A percentile compares a stretch with the other conserved stretches of the same genome.
Conservation (phyloP, 1,140 invertebrate species). For the Reticulitermes speratus region DNA sequence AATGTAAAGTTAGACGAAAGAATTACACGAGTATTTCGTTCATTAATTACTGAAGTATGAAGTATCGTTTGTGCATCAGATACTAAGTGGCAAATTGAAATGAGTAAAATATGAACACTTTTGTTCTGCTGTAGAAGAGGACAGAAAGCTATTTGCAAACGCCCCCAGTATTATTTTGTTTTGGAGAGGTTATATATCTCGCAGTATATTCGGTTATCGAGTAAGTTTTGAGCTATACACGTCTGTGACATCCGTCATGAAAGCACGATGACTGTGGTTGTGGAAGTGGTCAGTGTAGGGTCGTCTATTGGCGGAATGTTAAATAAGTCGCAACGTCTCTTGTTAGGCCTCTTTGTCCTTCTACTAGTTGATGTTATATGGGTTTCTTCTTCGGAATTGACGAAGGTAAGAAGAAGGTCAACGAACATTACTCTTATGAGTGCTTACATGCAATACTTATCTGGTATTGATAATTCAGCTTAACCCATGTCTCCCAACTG, state of each 20-base stretch:
- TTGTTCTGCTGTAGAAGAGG: background rate
- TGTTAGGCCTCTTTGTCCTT: conserved; percentile 73
- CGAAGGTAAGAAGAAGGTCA: conserved; percentile 60
- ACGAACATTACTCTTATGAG: conserved; percentile 20
- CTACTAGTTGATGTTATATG: conserved; percentile 83
- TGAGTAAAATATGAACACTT: background rate
- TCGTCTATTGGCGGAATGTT: conserved; percentile 47
- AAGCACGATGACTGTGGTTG: conserved; percentile 33
- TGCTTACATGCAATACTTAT: conserved; percentile 28
- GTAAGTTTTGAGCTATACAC: background rate
- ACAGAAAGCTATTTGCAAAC: background rate
- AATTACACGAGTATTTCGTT: background rate
- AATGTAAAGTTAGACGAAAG: background rate
- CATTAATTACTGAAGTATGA: background rate
- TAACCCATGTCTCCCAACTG: no score
- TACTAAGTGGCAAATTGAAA: background rate
- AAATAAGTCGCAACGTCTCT: conserved; percentile 69
- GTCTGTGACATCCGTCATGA: background rate
- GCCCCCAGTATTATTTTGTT: background rate
- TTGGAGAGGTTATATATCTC: background rate
- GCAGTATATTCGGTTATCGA: background rate
- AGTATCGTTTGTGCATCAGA: background rate
- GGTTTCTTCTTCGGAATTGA: conserved; percentile 83
- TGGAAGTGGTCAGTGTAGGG: conserved; percentile 29
- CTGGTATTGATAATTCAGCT: conserved; percentile 28